Evolutionary conservation across 2,113 vertebrate species (phyloP).

Genomic region (Opisthocomus hoazin): DNA sequence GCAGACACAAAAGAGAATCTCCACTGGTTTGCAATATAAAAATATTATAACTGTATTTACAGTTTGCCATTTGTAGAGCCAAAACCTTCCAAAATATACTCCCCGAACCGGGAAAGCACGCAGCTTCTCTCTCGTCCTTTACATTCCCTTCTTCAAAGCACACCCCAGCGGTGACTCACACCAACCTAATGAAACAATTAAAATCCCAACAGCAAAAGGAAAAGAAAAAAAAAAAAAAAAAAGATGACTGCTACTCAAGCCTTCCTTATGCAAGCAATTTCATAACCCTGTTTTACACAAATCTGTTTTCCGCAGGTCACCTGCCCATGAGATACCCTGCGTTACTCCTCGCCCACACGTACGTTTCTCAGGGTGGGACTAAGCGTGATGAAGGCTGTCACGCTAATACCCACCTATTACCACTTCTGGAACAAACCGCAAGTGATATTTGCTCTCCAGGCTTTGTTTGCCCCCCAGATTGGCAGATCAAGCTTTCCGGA

Average conservation of each 20-base stretch:
- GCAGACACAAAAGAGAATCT: not conserved
- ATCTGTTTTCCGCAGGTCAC: not conserved
- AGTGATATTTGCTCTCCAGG: not conserved
- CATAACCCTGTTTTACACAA: not conserved
- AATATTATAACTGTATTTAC: not conserved
- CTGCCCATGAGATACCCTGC: not conserved
- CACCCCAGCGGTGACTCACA: slow-evolving; percentile 25
- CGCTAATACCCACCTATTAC: not conserved
- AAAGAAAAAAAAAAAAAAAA: not conserved
- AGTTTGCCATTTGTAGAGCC: not conserved
- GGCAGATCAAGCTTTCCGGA: not conserved
- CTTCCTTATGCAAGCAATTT: not conserved
- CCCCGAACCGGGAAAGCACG: not conserved
- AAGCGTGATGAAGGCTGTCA: not conserved
- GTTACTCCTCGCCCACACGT: not conserved
- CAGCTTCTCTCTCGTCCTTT: not conserved
- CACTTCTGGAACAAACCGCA: not conserved
- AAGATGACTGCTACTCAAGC: not conserved
- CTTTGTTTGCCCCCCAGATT: slow-evolving; percentile 23
- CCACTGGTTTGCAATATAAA: not conserved
- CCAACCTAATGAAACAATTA: not conserved
- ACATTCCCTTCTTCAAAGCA: slow-evolving; percentile 8
- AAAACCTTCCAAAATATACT: not conserved
- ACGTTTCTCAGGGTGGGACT: not conserved
- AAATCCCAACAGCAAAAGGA: not conserved